Evolutionary conservation across 2,888 invertebrate species (phyloP).

Genomic region (Dynastes maya): DNA sequence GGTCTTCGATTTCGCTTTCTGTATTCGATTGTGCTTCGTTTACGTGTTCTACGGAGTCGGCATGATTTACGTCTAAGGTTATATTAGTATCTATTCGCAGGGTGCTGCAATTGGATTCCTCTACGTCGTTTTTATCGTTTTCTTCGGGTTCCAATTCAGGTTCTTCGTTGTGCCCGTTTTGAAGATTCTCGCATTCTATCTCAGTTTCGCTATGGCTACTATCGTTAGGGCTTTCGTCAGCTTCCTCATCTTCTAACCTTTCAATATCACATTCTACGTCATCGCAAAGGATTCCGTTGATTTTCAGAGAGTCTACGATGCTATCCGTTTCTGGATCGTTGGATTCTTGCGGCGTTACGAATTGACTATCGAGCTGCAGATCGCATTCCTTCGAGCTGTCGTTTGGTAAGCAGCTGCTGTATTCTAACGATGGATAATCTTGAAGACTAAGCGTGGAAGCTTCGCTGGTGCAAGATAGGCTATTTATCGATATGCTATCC

Average conservation of each 20-base stretch:
- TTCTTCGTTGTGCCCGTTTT: conserved; percentile 13
- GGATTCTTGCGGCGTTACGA: conserved; percentile 31
- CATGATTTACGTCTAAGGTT: conserved; percentile 57
- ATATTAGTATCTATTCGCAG: conserved; percentile 58
- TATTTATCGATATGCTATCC: conserved; percentile 49
- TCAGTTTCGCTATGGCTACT: conserved; percentile 47
- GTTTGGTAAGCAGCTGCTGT: conserved; percentile 52
- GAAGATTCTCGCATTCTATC: not conserved
- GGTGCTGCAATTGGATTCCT: conserved; percentile 57
- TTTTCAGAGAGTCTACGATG: not conserved
- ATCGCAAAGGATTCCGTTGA: conserved; percentile 39
- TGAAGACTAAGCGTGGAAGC: conserved; percentile 60
- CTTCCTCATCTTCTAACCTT: conserved; percentile 20
- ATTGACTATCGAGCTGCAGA: conserved; percentile 13
- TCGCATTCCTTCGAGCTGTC: conserved; percentile 1
- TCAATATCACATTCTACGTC: conserved; percentile 48
- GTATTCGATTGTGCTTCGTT: not conserved
- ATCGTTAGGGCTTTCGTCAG: conserved; percentile 49
- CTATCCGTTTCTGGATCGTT: conserved; percentile 32
- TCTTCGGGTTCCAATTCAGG: conserved; percentile 2
- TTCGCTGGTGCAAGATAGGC: conserved; percentile 58
- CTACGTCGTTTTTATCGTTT: conserved; percentile 9
- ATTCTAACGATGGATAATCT: conserved; percentile 56
- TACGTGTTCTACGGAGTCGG: conserved; percentile 18
- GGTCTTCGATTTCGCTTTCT: conserved; percentile 65